Evolutionary conservation across 2,797 vertebrate species (phyloP).

Genomic region (Silurus aristotelis): DNA sequence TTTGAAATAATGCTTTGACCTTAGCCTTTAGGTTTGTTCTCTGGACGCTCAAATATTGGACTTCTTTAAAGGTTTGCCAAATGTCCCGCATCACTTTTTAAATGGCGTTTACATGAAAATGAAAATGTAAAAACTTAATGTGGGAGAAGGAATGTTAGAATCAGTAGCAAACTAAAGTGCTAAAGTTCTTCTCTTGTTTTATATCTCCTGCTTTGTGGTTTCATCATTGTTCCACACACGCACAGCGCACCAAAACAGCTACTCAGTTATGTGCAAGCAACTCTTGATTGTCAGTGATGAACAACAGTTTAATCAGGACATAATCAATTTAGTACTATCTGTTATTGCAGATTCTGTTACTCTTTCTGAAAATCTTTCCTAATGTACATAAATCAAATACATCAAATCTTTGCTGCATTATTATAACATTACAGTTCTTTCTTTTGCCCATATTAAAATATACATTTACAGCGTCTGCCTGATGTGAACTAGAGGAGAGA

Average conservation of each 20-base stretch:
- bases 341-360: background rate
- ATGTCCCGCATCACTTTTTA: background rate
- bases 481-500: background rate
- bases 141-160: background rate
- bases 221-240: background rate
- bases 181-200: background rate
- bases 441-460: constrained; percentile 3
- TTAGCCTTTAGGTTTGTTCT: background rate
- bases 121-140: background rate
- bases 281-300: background rate
- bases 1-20: background rate
- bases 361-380: background rate
- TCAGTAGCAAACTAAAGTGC: background rate
- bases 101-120: background rate
- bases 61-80: background rate
- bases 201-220: background rate
- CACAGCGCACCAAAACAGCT: background rate
- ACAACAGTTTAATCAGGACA: background rate
- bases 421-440: background rate
- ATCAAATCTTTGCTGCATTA: background rate
- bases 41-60: background rate
- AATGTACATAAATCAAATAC: background rate
- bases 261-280: background rate
- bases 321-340: background rate
- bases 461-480: background rate